Evolutionary conservation across 2,888 invertebrate genomes (phyloP).

Genomic region (Taphrorychus bicolor): DNA sequence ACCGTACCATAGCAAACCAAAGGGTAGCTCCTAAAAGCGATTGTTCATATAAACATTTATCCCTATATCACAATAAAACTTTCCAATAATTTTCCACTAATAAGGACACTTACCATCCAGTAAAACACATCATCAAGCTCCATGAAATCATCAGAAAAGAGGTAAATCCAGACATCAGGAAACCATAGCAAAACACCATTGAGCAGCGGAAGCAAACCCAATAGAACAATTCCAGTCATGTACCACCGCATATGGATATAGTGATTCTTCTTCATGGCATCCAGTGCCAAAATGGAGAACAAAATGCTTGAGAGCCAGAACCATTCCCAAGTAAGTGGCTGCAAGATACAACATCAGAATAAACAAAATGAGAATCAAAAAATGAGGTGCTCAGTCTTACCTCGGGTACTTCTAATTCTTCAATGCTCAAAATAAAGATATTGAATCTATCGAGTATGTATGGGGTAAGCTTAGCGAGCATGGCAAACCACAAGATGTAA

Average conservation of each 20-base stretch:
- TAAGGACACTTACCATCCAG: conserved; percentile 74
- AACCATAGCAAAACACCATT: conserved; percentile 86
- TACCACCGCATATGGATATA: conserved; percentile 78
- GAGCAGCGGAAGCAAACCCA: conserved; percentile 81
- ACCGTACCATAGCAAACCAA: conserved; percentile 91
- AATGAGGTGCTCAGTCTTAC: conserved; percentile 43
- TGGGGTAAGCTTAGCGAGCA: conserved; percentile 90
- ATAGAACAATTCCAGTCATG: conserved; percentile 78
- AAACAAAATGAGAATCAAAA: too few relatives aligned
- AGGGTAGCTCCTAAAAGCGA: conserved; percentile 79
- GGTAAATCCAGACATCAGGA: conserved; percentile 67
- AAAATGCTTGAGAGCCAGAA: conserved; percentile 87
- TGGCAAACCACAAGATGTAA: conserved; percentile 85
- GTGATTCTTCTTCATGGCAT: conserved; percentile 86
- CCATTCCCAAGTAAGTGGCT: conserved; percentile 93
- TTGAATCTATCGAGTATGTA: conserved; percentile 92
- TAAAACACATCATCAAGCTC: conserved; percentile 64
- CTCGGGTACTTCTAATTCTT: conserved; percentile 90
- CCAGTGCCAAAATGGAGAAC: conserved; percentile 83
- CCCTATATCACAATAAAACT: not conserved
- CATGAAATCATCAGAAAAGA: conserved; percentile 63
- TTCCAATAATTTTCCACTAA: not conserved
- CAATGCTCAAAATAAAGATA: conserved; percentile 92
- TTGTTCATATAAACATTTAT: not conserved
- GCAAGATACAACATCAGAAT: conserved; percentile 43